Conservation (phyloP, 2,113 vertebrate species). For the Coryphaenoides rupestris region DNA sequence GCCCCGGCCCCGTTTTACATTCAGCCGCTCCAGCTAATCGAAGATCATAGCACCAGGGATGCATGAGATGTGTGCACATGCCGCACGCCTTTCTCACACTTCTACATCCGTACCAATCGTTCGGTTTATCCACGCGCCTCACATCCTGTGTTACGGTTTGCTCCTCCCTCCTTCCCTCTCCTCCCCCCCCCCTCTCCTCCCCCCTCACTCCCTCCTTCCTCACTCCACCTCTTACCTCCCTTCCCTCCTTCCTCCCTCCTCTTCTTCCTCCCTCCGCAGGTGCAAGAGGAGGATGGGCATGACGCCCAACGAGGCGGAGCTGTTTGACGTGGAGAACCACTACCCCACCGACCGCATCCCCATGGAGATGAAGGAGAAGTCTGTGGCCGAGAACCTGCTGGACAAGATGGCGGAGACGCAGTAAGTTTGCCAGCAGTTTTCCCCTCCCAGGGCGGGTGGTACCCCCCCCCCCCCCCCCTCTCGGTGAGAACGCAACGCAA, state of each 20-base stretch:
- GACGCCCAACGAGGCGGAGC: constrained; percentile 79
- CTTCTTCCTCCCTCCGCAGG: constrained; percentile 45
- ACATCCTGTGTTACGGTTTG: too few relatives aligned
- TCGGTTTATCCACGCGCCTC: too few relatives aligned
- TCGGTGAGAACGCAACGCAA: too few relatives aligned
- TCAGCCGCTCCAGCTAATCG: not conserved
- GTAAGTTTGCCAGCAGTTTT: constrained; percentile 64
- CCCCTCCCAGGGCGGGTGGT: too few relatives aligned
- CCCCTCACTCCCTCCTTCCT: too few relatives aligned
- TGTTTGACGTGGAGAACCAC: constrained; percentile 80
- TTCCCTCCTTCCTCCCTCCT: not conserved
- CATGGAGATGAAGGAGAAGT: constrained; percentile 83
- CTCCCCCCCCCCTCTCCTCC: too few relatives aligned
- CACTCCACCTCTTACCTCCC: not conserved
- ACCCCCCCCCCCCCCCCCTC: too few relatives aligned
- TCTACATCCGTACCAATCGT: too few relatives aligned
- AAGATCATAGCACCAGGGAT: not conserved
- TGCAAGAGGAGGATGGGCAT: constrained; percentile 91
- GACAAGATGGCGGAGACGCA: constrained; percentile 80
- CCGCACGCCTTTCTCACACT: too few relatives aligned
- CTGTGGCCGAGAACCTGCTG: constrained; percentile 78
- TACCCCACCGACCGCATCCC: constrained; percentile 75
- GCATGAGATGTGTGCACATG: not conserved
- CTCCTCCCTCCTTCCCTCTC: not conserved
- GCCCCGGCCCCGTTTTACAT: too few relatives aligned